Base-by-base conservation (phyloP, 2,888 invertebrate genomes). In the Bursaphelenchus okinawaensis region DNA sequence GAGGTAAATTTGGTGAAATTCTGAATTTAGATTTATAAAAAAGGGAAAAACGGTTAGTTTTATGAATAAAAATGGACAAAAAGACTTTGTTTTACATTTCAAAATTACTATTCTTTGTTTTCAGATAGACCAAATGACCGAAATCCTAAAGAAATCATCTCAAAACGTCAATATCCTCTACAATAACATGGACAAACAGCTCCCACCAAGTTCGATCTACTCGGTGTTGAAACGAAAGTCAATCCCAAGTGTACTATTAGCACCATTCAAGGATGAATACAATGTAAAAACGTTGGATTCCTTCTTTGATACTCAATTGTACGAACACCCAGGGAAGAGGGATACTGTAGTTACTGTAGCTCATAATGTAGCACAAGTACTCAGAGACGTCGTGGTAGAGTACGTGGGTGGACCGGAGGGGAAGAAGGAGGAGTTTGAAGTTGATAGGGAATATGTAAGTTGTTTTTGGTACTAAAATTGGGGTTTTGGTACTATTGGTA, bases 151-250 rank as follows among this genome's bases (percentile, higher is more conserved):
- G 52, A 22, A 50, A 50, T 22, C 19, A 1, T 1, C 12, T 12
- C 1, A 27, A 16, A 6, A 54, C 12, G 52, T 59, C 22, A 12
- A 22, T 1, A 23, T 26, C 50, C 60, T 59, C 3, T 59, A 64
- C 63, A 51, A 69, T n/a, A 1, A 68, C 4, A n/a, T 56, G 16
- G n/a, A 3, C 22, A 19, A 57, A 7, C 51, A 60, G 52, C 68
- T 75, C 12, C 79, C 79, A 4, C 77, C 79, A 7, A 64, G 77
- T 24, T 72, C 70, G 52, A 80, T 76, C 70, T 76, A 80, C 52
- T 71, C 80, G 7, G 68, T 80, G 31, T 69, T 76, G 50, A 63
- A 68, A 29, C 66, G 72, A 55, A 16, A 54, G 2, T 60, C 65
- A 1, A 68, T 68, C n/a, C 72, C 73, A 29, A 67, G 69, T 3